Evolutionary conservation across 2,113 vertebrate genomes (phyloP), one percentile per base, ranked within the genome.

Genomic region (Sceloporus tristichus): DNA sequence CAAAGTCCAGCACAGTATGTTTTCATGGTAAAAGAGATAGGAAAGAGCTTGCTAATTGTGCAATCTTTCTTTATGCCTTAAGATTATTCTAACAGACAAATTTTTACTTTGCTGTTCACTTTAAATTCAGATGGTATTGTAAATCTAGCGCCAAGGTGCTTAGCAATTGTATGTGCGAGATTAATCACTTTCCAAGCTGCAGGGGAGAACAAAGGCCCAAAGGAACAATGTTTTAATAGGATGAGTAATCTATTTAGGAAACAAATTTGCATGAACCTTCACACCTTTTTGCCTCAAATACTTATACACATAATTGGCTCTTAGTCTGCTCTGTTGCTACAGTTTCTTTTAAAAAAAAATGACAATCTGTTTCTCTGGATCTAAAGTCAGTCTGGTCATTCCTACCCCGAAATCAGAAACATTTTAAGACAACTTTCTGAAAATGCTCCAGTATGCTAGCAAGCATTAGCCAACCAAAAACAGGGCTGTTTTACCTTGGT

Each of bases 121-220:
- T 94, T 65, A 92, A 91, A 93, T 89, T 85, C 90, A 93, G 54
- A 16, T 9, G n/a, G 70, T 8, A 78, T 75, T 90, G 86, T 80
- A 91, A 78, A 89, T 42, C 48, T 7, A 73, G 3, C 83, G 42
- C 21, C 85, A 16, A 3, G 27, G 84, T 84, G 90, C 40, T 87
- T 82, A 91, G 62, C 68, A 93, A 48, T 13, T 78, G 34, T 53
- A 89, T 10, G 29, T 88, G 18, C 9, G 82, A 89, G 77, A 91
- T 53, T 86, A 89, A 91, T 82, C 85, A 85, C 29, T 27, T 25
- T 88, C 89, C 65, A 89, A 62, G 11, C 66, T 89, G 53, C 7
- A 25, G 38, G 75, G 86, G 77, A 86, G 38, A 89, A 14, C 68
- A 90, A 94, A 92, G 23, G 19, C 56, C 13, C 79, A 81, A 70